Base-by-base conservation (phyloP, 2,797 vertebrate genomes). In the Chlorospingus semifuscus region DNA sequence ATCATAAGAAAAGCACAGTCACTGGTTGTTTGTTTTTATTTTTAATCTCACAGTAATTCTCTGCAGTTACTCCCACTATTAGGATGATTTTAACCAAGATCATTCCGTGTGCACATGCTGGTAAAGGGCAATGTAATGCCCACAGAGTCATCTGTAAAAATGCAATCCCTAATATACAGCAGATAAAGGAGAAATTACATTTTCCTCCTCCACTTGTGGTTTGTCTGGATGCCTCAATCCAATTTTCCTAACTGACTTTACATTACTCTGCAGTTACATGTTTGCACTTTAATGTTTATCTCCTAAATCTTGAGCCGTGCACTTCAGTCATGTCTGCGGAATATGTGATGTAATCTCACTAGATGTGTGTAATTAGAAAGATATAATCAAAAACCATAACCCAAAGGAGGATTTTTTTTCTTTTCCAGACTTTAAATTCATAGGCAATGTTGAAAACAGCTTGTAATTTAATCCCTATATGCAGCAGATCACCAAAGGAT, bases 291-390 rank as follows among this genome's bases (percentile, higher is more conserved):
- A 61, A 36, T 95, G 92, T 97, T 98, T 97, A 95, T 93, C 92
- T 91, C 88, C 44, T 82, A 94, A 96, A 97, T 95, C 95, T 94
- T 93, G 93, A 83, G 94, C 95, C 92, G 39, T 83, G 64, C 17
- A 9, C 88, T 96, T 93, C 69, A 93, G 94, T 97, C 96, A 93
- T 76, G 95, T 94, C 95, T 95, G 95, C 1, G 83, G 97, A 97
- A 97, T 70, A 97, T 16, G 75, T 97, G 97, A 98, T 96, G 94
- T 93, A 97, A 97, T 95, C 94, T 96, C 93, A 83, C 49, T 94
- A 96, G 90, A 95, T 95, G 83, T 75, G 82, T 96, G 63, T 77
- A 94, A 97, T 96, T 95, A 96, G 91, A 93, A 95, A 96, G 94
- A 95, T 95, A 92, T 79, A 95, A 97, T 98, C 86, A 94, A 96